Evolutionary conservation across 2,888 invertebrate genomes (phyloP), one percentile per base, ranked within the genome.

Genomic region (Drosophila tripunctata): DNA sequence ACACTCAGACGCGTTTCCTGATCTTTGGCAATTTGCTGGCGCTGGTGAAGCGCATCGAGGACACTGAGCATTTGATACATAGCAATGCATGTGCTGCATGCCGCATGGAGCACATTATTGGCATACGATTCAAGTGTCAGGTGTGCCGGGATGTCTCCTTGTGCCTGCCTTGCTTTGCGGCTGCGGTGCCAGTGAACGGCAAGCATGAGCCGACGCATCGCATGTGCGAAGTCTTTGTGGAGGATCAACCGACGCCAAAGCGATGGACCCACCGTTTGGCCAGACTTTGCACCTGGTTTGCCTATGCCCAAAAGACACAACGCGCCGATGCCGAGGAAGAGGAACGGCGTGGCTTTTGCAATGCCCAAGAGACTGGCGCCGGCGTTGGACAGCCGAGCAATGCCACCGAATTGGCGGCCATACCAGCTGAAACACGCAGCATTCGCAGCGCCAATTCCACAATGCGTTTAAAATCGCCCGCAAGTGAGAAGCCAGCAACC

Each of bases 71-170:
- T 38, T 48, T 91, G 17, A 83, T 91, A 45, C 91, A 91, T 55
- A 82, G 85, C 62, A 90, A 89, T 62, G 38, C 52, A 0, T 91
- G 91, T 61, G 86, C 87, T 0, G 81, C 89, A 12, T 91, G 91
- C 36, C 75, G 83, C 27, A 68, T 71, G 35, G 85, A 89, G 40
- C 89, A 89, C 65, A 91, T 91, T 10, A 81, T 87, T 45, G 91
- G 91, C 12, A 90, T 91, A 19, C 89, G 91, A 0, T 91, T 91
- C 33, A 91, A 91, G 67, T 91, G 91, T 31, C 90, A 89, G 63
- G 73, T 83, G 14, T 91, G 91, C 22, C 83, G 84, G 12, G 88
- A 90, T 65, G 35, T 91, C 4, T 91, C 91, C 0, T 61, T 91
- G 12, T 91, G 91, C 43, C 63, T 91, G 45, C 88, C 88, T 57